These are phyloP conservation scores for Eupithecia centaureata DNA, from an alignment of 2,888 invertebrate species.

Conservation along the genomic window DNA sequence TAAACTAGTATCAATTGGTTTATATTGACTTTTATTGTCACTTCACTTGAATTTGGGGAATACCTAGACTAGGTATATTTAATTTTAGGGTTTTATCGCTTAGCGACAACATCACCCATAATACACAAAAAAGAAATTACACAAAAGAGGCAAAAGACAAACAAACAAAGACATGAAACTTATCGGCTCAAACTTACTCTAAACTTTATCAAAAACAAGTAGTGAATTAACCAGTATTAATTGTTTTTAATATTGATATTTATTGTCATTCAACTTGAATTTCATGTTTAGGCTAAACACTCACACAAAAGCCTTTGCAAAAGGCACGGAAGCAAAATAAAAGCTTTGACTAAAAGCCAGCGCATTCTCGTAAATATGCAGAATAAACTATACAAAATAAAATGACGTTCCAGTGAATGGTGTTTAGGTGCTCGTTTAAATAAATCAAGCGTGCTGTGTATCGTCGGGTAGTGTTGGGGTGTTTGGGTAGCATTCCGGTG, in stretches of 20 bases:
- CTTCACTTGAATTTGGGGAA: background rate
- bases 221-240: too few relatives aligned
- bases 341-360: constrained; percentile 13
- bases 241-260: background rate
- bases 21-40: background rate
- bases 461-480: constrained; percentile 55
- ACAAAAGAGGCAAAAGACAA: too few relatives aligned
- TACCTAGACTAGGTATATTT: too few relatives aligned
- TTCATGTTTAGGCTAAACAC: background rate
- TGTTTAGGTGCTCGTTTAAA: constrained; percentile 36
- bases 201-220: too few relatives aligned
- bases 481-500: constrained; percentile 63
- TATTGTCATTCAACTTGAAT: background rate
- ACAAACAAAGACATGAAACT: too few relatives aligned
- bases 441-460: constrained; percentile 38
- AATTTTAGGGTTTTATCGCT: too few relatives aligned
- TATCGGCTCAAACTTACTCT: too few relatives aligned
- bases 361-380: constrained; percentile 12
- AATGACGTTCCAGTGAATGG: constrained; percentile 23
- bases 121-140: too few relatives aligned
- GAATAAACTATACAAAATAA: constrained; percentile 18
- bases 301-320: background rate
- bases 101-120: too few relatives aligned
- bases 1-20: background rate
- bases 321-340: background rate